A percentile compares a stretch with the other conserved stretches of the same genome.
Conservation (phyloP, 1,140 invertebrate genomes). For the Drosophila fuyamai region DNA sequence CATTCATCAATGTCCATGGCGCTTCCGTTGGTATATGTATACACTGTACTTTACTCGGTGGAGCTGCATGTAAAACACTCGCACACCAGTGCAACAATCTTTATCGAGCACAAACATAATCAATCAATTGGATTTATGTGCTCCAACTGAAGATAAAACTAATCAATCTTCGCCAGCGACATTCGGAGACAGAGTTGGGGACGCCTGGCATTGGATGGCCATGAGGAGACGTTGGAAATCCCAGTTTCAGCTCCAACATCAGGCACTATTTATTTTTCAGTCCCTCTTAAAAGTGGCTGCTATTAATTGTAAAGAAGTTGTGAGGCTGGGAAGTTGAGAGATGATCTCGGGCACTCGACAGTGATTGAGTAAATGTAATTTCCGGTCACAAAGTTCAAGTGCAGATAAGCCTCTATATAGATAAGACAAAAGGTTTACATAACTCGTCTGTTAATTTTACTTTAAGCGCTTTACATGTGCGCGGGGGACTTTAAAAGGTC, state of each 20-base stretch:
- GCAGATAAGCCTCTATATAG: slow-evolving; percentile 8
- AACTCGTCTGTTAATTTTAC: not conserved
- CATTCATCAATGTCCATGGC: slow-evolving; percentile 77
- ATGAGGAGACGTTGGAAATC: not conserved
- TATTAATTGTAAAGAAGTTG: slow-evolving; percentile 62
- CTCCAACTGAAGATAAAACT: slow-evolving; percentile 84
- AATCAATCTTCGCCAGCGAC: slow-evolving; percentile 81
- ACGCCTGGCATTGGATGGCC: slow-evolving; percentile 18
- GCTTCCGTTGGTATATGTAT: slow-evolving; percentile 57
- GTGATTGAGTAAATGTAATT: slow-evolving; percentile 23
- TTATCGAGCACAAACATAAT: slow-evolving; percentile 83
- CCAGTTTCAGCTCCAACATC: slow-evolving; percentile 18
- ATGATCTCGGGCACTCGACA: slow-evolving; percentile 9
- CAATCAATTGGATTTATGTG: slow-evolving; percentile 84
- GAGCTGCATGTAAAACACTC: slow-evolving; percentile 64
- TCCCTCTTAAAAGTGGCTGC: slow-evolving; percentile 39
- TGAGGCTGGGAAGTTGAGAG: slow-evolving; percentile 19
- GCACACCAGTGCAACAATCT: slow-evolving; percentile 76
- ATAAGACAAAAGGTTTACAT: slow-evolving; percentile 1
- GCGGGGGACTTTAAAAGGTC: not conserved
- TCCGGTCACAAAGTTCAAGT: slow-evolving; percentile 6
- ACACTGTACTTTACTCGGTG: slow-evolving; percentile 26
- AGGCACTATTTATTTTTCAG: slow-evolving; percentile 50
- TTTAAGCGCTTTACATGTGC: not conserved
- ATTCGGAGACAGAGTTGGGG: slow-evolving; percentile 42